Conservation (phyloP, 2,113 vertebrate genomes). For the Phaethon lepturus region DNA sequence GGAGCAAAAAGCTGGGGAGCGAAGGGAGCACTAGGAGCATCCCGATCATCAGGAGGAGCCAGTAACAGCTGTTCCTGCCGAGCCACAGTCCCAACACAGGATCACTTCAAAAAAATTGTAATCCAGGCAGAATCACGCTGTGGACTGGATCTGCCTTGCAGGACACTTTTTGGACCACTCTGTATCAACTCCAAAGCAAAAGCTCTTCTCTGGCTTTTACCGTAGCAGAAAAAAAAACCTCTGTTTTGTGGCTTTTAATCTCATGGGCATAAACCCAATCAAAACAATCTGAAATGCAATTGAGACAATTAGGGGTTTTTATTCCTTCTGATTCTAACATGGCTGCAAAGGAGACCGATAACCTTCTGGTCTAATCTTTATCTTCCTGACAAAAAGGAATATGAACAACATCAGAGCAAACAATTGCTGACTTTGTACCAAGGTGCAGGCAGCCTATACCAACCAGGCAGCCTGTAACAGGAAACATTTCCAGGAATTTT, state of each 20-base stretch:
- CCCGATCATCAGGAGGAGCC: not conserved
- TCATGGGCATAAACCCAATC: conserved; percentile 23
- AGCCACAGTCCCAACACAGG: conserved; percentile 11
- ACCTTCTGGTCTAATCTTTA: conserved; percentile 26
- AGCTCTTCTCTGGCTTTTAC: conserved; percentile 15
- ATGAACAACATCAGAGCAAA: not conserved
- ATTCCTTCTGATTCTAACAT: conserved; percentile 25
- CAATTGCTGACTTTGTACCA: conserved; percentile 29
- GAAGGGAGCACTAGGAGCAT: not conserved
- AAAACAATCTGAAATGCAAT: conserved; percentile 45
- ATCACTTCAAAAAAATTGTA: conserved; percentile 49
- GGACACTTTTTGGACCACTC: conserved; percentile 14
- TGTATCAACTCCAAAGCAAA: conserved; percentile 17
- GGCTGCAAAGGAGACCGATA: not conserved
- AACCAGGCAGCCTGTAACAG: conserved; percentile 34
- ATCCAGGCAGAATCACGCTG: conserved; percentile 23
- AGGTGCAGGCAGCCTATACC: conserved; percentile 1
- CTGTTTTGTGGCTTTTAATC: conserved; percentile 23
- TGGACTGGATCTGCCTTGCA: not conserved
- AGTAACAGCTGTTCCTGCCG: conserved; percentile 23
- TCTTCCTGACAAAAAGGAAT: conserved; percentile 27
- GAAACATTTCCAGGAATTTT: conserved; percentile 63
- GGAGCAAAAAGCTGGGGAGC: not conserved
- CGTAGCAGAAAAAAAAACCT: not conserved
- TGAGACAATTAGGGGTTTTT: conserved; percentile 16